Evolutionary conservation across 1,140 invertebrate genomes (phyloP), one percentile per base, ranked within the genome.

Genomic region (Pseudomyrmex flavicornis): DNA sequence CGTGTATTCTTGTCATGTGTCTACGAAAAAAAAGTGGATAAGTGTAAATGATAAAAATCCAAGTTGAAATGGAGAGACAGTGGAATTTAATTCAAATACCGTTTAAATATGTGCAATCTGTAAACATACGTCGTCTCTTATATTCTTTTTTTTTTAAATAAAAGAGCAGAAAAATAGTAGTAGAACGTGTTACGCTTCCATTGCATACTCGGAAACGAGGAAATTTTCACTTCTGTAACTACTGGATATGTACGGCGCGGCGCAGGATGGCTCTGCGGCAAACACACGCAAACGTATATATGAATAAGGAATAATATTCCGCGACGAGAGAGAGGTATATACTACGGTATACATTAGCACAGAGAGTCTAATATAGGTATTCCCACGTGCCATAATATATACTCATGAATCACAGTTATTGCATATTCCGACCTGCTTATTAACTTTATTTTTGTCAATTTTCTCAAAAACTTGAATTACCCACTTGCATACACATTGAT

Each of bases 211-310:
- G 22, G 8, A 72, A 35, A 54, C 76, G 54, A 35, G 54, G 46
- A 80, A 72, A 80, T 80, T 80, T 72, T 80, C 76, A 70, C 76
- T 80, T 80, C 66, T 80, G 76, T 80, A 80, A 80, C 44, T 80
- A 44, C 59, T 26, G 66, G 22, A 80, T 80, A 72, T 72, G 50
- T 70, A 65, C 44, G 26, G 4, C 26, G 61, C 12, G 10, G 65
- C 15, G 22, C 35, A 69, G 63, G 63, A 65, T 79, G 48, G 62
- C 48, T n/a, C 63, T 50, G 35, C 76, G 65, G 76, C 59, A 70
- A 80, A 80, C 66, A 80, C 20, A 69, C 22, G 22, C 69, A 44
- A 26, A 44, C 65, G 66, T 59, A 80, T 72, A 70, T 20, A 35
- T 35, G 35, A 35, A 35, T 35, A 35, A 35, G 54, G 22, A 72